Base-by-base conservation (phyloP, 2,797 vertebrate genomes). In the Lacerta viridis region DNA sequence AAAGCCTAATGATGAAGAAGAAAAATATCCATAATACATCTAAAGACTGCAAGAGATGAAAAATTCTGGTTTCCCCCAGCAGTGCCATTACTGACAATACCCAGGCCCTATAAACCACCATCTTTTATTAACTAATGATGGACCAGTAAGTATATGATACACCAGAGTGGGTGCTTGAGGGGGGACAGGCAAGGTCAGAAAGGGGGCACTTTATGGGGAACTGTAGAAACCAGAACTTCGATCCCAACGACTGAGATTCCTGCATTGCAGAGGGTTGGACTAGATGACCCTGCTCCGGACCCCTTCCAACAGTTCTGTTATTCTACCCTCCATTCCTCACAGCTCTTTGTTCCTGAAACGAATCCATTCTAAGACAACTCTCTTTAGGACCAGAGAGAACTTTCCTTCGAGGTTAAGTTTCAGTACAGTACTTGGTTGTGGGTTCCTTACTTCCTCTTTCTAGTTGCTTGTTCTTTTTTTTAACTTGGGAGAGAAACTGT, bases 401-500 rank as follows among this genome's bases (percentile, higher is more conserved):
- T 18, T 17, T 4, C 18, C 8, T 11, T 76, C 27, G 78, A 41
- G 33, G 59, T 86, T 39, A 29, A 13, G 17, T 59, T 78, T 6
- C 27, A 27, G 1, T 3, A 33, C 41, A 27, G 2, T 3, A n/a
- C 41, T n/a, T 27, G 50, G 41, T 20, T 77, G 39, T n/a, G 15
- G 59, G 2, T 50, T 25, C 5, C 50, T 23, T 81, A 64, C 71
- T 89, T 89, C 88, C 84, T 86, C 61, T 86, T 82, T 82, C 18
- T 17, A 68, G 39, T 33, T 18, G 20, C 15, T 13, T 84, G 74
- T 66, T 64, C 78, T 89, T 71, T 59, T 33, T 29, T 82, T 33
- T 33, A 27, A 59, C 13, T 72, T 59, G n/a, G 25, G 43, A 46
- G 81, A 55, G 36, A 23, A 80, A 6, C 5, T 36, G 2, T n/a